Evolutionary conservation across 2,888 invertebrate genomes (phyloP), one percentile per base, ranked within the genome.

Genomic region (Tipula helvola): DNA sequence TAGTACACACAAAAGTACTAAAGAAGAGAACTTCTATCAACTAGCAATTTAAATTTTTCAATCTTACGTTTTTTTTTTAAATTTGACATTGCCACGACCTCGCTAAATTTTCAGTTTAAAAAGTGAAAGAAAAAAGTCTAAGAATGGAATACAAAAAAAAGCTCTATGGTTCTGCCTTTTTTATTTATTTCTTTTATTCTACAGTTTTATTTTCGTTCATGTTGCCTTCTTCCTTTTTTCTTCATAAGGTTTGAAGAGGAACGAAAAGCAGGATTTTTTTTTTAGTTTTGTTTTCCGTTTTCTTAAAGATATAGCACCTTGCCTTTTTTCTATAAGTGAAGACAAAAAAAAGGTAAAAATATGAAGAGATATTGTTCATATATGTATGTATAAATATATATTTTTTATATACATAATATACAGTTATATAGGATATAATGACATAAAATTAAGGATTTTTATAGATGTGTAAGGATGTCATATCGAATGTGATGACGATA

Each of bases 181-280:
- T 71, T 71, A 71, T 71, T 71, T 71, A 71, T 71, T 71, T 71
- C 71, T 71, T 71, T 71, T 71, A 71, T 71, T 71, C 71, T 71
- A 28, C 28, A 71, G 71, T 71, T 71, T 71, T 71, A 39, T 71
- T 71, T 71, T 10, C 28, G 71, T 71, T 71, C 71, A 71, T 28
- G 71, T 71, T 71, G 71, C 71, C 71, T 71, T 71, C 71, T 71
- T 71, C 71, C 71, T 71, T 71, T 52, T 71, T 71, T 71, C 71
- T 28, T 71, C 71, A 28, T 10, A 28, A 71, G 71, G 71, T 28
- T 71, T 71, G 71, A 71, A 71, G 71, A 71, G 71, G 71, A 71
- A 71, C 71, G 71, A 71, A 71, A 71, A 28, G 71, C 8, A 28
- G 71, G 28, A 28, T 28, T 71, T 71, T 28, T n/a, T 28, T 71